phyloP scores from a whole-genome alignment of 2,888 invertebrate species.

The Parapristionchus giblindavisi region DNA sequence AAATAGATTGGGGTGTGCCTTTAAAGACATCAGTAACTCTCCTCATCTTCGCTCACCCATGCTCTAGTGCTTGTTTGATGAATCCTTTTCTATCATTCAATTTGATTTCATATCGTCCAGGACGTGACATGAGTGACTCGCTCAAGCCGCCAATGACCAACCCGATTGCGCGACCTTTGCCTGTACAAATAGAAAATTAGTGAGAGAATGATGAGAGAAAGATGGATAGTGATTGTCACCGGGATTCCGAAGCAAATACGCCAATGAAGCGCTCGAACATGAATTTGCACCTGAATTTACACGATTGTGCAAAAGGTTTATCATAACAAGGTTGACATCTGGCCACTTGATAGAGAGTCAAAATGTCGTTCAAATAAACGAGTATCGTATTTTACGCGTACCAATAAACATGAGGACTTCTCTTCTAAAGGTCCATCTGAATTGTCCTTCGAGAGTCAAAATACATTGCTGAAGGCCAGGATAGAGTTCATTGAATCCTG shows the following conservation, averaged over 20 bases:
- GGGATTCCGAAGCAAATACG: constrained; percentile 10
- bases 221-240: neutral
- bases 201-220: neutral
- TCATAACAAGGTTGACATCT: neutral
- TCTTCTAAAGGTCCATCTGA: constrained; percentile 12
- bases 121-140: constrained; percentile 14
- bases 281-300: constrained; percentile 21
- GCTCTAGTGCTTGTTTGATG: neutral
- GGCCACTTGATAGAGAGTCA: neutral
- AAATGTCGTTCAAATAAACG: neutral
- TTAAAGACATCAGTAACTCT: no score
- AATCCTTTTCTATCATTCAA: constrained; percentile 30
- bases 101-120: constrained; percentile 20
- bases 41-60: constrained; percentile 17
- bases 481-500: constrained; percentile 32
- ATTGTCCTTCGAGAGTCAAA: constrained; percentile 20
- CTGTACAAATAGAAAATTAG: neutral
- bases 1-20: no score
- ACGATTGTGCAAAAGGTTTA: neutral
- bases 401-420: constrained; percentile 26
- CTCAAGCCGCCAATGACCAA: constrained; percentile 31
- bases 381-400: neutral
- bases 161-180: neutral
- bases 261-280: neutral
- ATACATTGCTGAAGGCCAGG: constrained; percentile 5